Conservation (phyloP, 1,140 invertebrate genomes). For the Bombus difficillimus region DNA sequence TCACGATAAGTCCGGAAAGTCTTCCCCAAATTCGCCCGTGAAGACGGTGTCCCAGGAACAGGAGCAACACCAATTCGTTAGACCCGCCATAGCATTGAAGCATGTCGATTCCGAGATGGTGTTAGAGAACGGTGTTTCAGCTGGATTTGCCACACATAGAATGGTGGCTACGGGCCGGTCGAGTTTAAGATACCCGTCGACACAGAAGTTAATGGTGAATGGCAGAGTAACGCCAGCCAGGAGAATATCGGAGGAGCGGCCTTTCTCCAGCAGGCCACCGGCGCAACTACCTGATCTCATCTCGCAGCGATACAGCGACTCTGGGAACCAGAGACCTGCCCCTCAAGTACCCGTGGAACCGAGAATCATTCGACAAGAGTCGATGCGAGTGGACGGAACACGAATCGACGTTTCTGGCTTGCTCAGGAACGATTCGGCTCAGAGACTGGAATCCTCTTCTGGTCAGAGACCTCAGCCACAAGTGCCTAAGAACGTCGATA, state of each 20-base stretch:
- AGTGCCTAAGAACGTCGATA: slow-evolving; percentile 70
- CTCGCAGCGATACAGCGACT: slow-evolving; percentile 75
- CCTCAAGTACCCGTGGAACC: slow-evolving; percentile 76
- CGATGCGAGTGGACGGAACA: slow-evolving; percentile 72
- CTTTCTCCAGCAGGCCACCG: slow-evolving; percentile 65
- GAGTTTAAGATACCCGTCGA: slow-evolving; percentile 79
- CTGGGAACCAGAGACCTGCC: slow-evolving; percentile 73
- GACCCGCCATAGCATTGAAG: slow-evolving; percentile 47
- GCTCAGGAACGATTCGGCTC: slow-evolving; percentile 61
- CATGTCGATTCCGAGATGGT: slow-evolving; percentile 65
- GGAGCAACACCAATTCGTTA: slow-evolving; percentile 67
- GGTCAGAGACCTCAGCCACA: slow-evolving; percentile 79
- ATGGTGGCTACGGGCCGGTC: slow-evolving; percentile 76
- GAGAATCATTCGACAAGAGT: slow-evolving; percentile 76
- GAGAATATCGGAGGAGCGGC: slow-evolving; percentile 68
- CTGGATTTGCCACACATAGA: slow-evolving; percentile 75
- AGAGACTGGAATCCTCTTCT: slow-evolving; percentile 67
- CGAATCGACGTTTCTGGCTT: slow-evolving; percentile 67
- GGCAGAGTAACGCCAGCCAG: slow-evolving; percentile 80
- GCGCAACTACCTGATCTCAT: slow-evolving; percentile 76
- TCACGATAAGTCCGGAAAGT: slow-evolving; percentile 65
- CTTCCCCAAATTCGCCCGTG: slow-evolving; percentile 65
- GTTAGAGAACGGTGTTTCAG: slow-evolving; percentile 71
- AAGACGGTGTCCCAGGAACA: slow-evolving; percentile 60
- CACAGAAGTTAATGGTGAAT: slow-evolving; percentile 82